phyloP scores from a whole-genome alignment of 2,888 invertebrate species.

The Cenopis cana region DNA sequence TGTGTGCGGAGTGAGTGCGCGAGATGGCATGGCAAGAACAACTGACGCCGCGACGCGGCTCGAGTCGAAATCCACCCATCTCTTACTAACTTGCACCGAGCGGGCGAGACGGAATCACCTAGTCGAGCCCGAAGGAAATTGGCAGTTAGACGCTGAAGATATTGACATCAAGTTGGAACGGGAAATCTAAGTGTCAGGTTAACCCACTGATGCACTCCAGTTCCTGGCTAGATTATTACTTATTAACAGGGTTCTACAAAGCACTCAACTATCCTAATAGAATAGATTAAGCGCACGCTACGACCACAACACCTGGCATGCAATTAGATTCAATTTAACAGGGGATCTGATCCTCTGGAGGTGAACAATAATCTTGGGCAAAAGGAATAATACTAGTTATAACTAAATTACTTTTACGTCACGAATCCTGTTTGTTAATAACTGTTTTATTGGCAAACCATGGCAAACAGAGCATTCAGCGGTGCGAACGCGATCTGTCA shows the following conservation, averaged over 20 bases:
- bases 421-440: not conserved
- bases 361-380: conserved; percentile 6
- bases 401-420: not conserved
- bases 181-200: not conserved
- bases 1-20: too few relatives aligned
- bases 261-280: conserved; percentile 36
- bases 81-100: too few relatives aligned
- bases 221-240: conserved; percentile 23
- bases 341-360: conserved; percentile 29
- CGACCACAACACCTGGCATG: conserved; percentile 39
- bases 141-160: too few relatives aligned
- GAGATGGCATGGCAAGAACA: too few relatives aligned
- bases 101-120: too few relatives aligned
- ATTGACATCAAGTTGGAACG: not conserved
- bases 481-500: too few relatives aligned
- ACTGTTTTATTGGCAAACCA: too few relatives aligned
- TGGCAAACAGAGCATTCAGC: too few relatives aligned
- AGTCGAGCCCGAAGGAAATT: too few relatives aligned
- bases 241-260: conserved; percentile 21
- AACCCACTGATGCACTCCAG: conserved; percentile 21
- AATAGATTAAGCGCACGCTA: conserved; percentile 43
- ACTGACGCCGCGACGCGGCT: too few relatives aligned
- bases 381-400: not conserved
- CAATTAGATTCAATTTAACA: conserved; percentile 40
- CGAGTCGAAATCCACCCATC: too few relatives aligned